Evolutionary conservation across 2,113 vertebrate species (phyloP), one percentile per base, ranked within the genome.

Genomic region (Callopanchax toddi): DNA sequence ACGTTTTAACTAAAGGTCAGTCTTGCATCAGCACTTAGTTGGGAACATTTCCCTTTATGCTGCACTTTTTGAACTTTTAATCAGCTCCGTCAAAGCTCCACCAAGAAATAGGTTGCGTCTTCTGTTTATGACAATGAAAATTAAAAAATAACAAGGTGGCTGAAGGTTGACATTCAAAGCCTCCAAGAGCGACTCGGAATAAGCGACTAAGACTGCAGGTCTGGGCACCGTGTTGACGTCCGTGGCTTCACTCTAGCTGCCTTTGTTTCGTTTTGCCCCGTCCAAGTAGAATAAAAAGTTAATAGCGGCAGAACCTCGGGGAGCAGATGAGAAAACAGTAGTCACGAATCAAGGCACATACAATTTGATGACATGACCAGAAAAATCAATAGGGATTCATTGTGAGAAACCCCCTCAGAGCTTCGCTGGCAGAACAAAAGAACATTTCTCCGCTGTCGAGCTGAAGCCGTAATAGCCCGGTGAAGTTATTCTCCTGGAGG

Each of bases 341-440:
- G 80, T 68, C 80, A 58, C 57, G 32, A 84, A 82, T 81, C 74
- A 71, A 85, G 63, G 74, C 80, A 29, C 80, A 85, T 74, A 76
- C 80, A 74, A 65, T 81, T 76, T 76, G 75, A 86, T 84, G 78
- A 87, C 79, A 89, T 70, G 80, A 87, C 70, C 76, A 71, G 74
- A 72, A 76, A 87, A 85, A 89, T 87, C 87, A 78, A 90, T 89
- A 71, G 67, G 79, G 82, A 82, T 86, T 71, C 65, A 81, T 78
- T 84, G 76, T 74, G 78, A 79, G 74, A 70, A 78, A 68, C 63
- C 78, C 71, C 80, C 82, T 72, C 79, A 60, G 71, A 79, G 76
- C 69, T 65, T 50, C 71, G 44, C 60, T 37, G 46, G 32, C 67
- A 74, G 74, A 83, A 86, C 77, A 86, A 87, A 86, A 83, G 81